Evolutionary conservation across 2,797 vertebrate species (phyloP).

Genomic region (Micrastur ruficollis): DNA sequence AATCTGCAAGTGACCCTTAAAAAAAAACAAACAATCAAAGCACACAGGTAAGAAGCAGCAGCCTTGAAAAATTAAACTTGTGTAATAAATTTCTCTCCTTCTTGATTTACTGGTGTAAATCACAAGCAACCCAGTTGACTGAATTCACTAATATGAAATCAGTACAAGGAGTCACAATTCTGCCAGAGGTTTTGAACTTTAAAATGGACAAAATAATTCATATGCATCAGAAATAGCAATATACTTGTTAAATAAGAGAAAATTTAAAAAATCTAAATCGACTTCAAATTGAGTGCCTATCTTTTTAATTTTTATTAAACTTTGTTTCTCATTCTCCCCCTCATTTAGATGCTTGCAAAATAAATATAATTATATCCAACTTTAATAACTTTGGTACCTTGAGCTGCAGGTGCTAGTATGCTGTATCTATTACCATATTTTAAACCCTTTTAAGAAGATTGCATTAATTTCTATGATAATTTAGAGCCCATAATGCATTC

Average conservation of each 20-base stretch:
- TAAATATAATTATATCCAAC: conserved; percentile 83
- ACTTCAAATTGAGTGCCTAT: conserved; percentile 68
- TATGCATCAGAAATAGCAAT: background rate
- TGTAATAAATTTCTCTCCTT: background rate
- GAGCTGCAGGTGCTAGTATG: conserved; percentile 82
- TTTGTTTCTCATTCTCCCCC: conserved; percentile 54
- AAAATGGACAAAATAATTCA: background rate
- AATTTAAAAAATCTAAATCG: conserved; percentile 34
- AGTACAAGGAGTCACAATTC: background rate
- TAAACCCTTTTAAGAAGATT: conserved; percentile 83
- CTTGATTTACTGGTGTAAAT: background rate
- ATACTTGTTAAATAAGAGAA: conserved; percentile 40
- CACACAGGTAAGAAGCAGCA: background rate
- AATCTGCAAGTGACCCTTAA: background rate
- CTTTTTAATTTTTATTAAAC: conserved; percentile 76
- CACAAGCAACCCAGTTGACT: background rate
- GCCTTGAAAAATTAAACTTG: background rate
- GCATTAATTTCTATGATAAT: conserved; percentile 85
- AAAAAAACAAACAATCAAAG: background rate
- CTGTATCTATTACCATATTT: conserved; percentile 87
- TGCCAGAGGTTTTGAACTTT: background rate
- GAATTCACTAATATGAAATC: background rate
- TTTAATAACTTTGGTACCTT: conserved; percentile 82
- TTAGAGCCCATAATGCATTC: conserved; percentile 78
- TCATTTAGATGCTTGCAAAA: conserved; percentile 76